Conservation (phyloP, 2,797 vertebrate species). For the Mustela erminea region DNA sequence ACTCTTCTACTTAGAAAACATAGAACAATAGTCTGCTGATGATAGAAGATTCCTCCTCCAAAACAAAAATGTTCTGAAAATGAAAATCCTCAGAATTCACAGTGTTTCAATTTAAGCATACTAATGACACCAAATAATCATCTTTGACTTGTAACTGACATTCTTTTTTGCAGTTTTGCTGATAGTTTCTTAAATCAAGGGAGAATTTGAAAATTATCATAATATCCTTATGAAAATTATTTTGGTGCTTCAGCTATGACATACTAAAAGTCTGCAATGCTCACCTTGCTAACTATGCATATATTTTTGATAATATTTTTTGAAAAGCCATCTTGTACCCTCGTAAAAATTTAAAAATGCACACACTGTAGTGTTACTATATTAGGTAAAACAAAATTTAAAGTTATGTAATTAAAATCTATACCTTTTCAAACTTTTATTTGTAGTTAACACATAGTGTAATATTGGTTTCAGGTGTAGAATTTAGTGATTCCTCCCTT, state of each 20-base stretch:
- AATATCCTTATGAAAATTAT: background rate
- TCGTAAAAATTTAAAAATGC: background rate
- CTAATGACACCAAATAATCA: background rate
- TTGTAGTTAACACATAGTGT: no score
- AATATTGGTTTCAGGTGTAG: background rate
- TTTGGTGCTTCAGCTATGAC: background rate
- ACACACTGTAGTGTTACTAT: background rate
- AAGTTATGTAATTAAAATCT: background rate
- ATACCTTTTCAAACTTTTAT: background rate
- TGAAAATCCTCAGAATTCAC: background rate
- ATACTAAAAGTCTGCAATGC: background rate
- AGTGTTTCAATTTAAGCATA: background rate
- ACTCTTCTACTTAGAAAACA: background rate
- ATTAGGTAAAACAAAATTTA: background rate
- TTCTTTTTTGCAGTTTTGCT: background rate
- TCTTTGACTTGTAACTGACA: background rate
- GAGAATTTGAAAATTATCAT: background rate
- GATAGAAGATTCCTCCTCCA: background rate
- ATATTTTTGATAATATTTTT: background rate
- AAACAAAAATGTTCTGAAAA: background rate
- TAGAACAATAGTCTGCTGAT: background rate
- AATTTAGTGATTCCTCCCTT: background rate
- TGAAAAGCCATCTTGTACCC: background rate
- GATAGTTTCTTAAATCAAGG: background rate
- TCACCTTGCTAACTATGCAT: background rate